Base-by-base conservation (phyloP, 2,888 invertebrate genomes). In the Amphipyra berbera region DNA sequence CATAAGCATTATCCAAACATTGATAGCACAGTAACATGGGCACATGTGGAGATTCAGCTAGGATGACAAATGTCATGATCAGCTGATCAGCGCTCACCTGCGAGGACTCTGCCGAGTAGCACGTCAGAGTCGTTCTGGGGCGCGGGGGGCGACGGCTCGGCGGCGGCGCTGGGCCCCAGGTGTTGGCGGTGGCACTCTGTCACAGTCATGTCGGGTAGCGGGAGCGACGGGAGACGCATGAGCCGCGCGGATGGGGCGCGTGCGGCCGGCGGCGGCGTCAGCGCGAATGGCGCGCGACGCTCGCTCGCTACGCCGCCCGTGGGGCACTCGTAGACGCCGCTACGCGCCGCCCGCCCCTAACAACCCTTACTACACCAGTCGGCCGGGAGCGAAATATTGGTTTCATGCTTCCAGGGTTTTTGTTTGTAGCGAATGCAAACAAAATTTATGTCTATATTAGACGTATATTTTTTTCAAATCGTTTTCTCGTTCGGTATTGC, bases 251-350 rank as follows among this genome's bases (percentile, higher is more conserved):
- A 78, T 75, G 73, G 87, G 80, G 87, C 94, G 93, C 93, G 93
- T 94, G 94, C 88, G 92, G 86, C 90, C 93, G 93, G 87, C 93
- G 94, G 90, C 94, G 94, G 92, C 91, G 90, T 86, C 86, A 84
- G 85, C 93, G 88, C 93, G 94, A 94, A 93, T 93, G 95, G 91
- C 93, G 90, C 93, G 90, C 88, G 85, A 78, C 82, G 81, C 81
- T 47, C 45, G 72, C 64, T 70, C 72, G 86, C 94, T 92, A 91
- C 89, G 91, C 85, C 89, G 90, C 88, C 87, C 88, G 90, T 86
- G 82, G 79, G 84, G 67, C 83, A 84, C 87, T 85, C 88, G 88
- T 88, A 89, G 85, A 71, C 72, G 62, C 81, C 66, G 78, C 86
- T 84, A 83, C 84, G 83, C 76, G 82, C 85, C 86, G 86, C 87